Base-by-base conservation (phyloP, 2,797 vertebrate species). In the Chaetophractus vellerosus region DNA sequence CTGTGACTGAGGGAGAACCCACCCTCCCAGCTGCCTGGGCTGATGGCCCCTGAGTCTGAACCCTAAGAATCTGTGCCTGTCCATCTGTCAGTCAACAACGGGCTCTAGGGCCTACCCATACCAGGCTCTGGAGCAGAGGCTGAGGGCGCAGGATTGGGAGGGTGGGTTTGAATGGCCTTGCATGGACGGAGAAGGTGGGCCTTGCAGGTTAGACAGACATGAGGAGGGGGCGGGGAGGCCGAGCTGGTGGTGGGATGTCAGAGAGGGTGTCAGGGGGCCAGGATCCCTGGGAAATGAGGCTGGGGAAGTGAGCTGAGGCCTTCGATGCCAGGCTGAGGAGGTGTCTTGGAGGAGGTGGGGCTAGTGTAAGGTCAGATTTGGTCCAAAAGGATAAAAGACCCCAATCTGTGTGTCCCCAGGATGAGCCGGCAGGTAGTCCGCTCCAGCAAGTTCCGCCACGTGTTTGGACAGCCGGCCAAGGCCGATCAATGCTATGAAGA, bases 401-500 rank as follows among this genome's bases (percentile, higher is more conserved):
- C 36, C n/a, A 48, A 50, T 28, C 48, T 31, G 11, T 93, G 64
- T 91, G 33, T 55, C 68, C 41, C 81, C 98, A 98, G 97, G 98
- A 99, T 99, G 99, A 99, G 98, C 96, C 98, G 98, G 93, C 99
- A 98, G 97, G 99, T 99, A 86, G 99, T 99, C 87, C 99, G 99
- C 96, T 89, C 97, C 98, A 99, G 99, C 95, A 99, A 99, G 98
- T 99, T 99, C 97, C 99, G 99, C 19, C 99, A 99, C 1, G 99
- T 99, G 95, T 99, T 99, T 31, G 99, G 99, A 23, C 99, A 99
- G 98, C 99, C 97, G 0, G 96, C 98, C 95, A 99, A 99, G 97
- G 98, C 99, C 0, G 99, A 99, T 97, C 99, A 99, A 93, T 99
- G 99, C 98, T 99, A 99, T 85, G 99, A 99, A 86, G 99, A 99